Evolutionary conservation across 2,888 invertebrate genomes (phyloP), one percentile per base, ranked within the genome.

Genomic region (Sycophila texana): DNA sequence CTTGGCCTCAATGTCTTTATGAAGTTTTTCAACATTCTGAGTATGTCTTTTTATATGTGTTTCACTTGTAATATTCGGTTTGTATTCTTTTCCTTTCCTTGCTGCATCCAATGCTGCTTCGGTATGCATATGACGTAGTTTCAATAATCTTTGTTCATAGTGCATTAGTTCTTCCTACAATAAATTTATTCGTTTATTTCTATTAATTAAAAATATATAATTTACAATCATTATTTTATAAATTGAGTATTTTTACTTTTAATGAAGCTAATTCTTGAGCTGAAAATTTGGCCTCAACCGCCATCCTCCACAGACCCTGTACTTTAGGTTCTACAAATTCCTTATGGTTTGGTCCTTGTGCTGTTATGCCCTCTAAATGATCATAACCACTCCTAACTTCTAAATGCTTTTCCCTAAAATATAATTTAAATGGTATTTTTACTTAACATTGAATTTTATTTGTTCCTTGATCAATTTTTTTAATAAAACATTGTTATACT

Each of bases 311-410:
- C 49, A 98, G 91, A 0, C 95, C 95, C 89, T 96, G 95, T 0
- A 98, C 98, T 91, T 97, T 96, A 0, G 97, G 96, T 87, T 98
- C 98, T 61, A 96, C 93, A 88, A 98, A 98, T 87, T 97, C 97
- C 88, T 94, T 94, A 86, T 95, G 95, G 78, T 94, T 94, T 0
- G 96, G 96, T 14, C 94, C 97, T 90, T 93, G 94, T 1, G 95
- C 94, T 22, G 96, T 93, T 79, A 95, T 90, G 74, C 95, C 92
- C 84, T 95, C 94, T 51, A 97, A 90, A 47, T 93, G 93, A 86
- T 97, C 97, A 87, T 94, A 96, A 57, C 95, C 95, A 85, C 96
- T 95, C 84, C 95, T 94, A 30, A 98, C 91, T 61, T 94, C 94
- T 65, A 93, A 91, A 89, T 97, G 96, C 86, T 95, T 95, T 10